phyloP scores from a whole-genome alignment of 2,797 vertebrate genomes.

The Eulemur coronatus region DNA sequence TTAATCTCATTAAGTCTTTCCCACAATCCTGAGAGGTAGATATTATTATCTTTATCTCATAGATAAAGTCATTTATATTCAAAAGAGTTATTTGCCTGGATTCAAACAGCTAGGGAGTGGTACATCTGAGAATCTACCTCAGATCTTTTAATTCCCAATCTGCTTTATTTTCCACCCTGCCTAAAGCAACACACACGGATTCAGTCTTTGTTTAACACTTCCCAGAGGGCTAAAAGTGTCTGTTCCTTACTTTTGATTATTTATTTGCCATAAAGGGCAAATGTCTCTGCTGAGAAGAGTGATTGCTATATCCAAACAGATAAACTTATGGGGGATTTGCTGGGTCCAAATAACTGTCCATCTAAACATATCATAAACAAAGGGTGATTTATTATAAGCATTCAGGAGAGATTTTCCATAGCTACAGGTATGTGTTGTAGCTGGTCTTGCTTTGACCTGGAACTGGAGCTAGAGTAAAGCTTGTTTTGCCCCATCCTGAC shows the following conservation, averaged over 20 bases:
- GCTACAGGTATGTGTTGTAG: neutral
- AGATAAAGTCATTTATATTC: neutral
- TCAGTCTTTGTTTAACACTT: neutral
- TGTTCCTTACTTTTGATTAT: neutral
- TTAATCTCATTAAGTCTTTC: neutral
- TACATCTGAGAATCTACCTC: neutral
- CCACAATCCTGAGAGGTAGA: neutral
- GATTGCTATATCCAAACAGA: neutral
- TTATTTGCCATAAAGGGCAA: conserved; percentile 12
- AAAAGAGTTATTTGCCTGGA: neutral
- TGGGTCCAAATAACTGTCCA: neutral
- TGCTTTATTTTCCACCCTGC: neutral
- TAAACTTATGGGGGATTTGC: neutral
- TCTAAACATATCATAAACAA: neutral
- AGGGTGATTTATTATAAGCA: neutral
- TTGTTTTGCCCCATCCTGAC: neutral
- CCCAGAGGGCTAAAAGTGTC: neutral
- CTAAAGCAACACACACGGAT: neutral
- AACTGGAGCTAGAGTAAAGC: neutral
- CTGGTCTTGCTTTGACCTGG: neutral
- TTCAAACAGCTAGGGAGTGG: neutral
- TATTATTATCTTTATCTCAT: neutral
- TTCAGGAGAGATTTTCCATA: neutral
- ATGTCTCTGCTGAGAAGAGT: neutral
- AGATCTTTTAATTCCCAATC: neutral